Base-by-base conservation (phyloP, 2,888 invertebrate species). In the Eumerus sabulonum region DNA sequence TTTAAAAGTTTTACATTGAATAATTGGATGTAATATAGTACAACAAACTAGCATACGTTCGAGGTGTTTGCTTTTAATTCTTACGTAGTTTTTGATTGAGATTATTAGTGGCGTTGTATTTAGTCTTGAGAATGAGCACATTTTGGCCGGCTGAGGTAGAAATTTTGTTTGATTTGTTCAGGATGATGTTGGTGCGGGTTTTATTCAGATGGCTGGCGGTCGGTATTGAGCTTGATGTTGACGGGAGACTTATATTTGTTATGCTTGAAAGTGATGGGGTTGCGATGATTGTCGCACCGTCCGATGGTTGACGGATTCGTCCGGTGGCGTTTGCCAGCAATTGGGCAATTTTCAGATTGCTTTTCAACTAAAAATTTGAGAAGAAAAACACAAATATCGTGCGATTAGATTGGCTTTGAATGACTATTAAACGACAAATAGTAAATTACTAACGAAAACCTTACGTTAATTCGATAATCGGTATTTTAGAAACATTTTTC, bases 211-310 rank as follows among this genome's bases (percentile, higher is more conserved):
- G 72, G 53, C 45, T 68, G 51, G 63, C 36, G 19, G 70, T 36
- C 27, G 66, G 51, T 51, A 54, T 51, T 9, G 60, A 50, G 57
- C 67, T 67, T 36, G 48, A 16, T 48, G 60, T 57, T 56, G 60
- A 67, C 53, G 77, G 67, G 51, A 81, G 71, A 44, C 67, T 45
- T 42, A 66, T 77, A 47, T 68, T 79, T 66, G 71, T 83, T 27
- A 50, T 14, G 53, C 72, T 74, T 19, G 62, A 48, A 9, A 54
- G 40, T 38, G 84, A 79, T 47, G 88, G 85, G 56, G 86, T 85
- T 82, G 87, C 86, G 62, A 87, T 87, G 64, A 87, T 87, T 36
- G 86, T 86, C 63, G 85, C 86, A 35, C 86, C 86, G 11, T 85
- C 86, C 86, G 53, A 84, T 82, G 81, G 84, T 82, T 83, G 77